A percentile compares a stretch with the other conserved stretches of the same genome.
phyloP scores from a whole-genome alignment of 2,113 vertebrate species.

The Entosphenus tridentatus region DNA sequence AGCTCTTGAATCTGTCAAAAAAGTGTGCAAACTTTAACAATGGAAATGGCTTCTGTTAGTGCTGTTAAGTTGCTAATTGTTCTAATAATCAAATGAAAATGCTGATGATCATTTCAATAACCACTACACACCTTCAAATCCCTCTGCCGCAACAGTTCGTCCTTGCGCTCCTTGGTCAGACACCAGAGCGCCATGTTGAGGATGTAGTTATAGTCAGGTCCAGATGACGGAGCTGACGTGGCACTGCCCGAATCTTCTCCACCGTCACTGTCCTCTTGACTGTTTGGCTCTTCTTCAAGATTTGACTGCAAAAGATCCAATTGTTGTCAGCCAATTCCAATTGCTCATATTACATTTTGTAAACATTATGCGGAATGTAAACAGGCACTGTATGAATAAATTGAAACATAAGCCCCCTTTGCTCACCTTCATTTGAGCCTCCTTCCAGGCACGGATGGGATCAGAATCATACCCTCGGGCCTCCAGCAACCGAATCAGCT shows the following conservation, averaged over 20 bases:
- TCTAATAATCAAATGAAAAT: constrained; percentile 10
- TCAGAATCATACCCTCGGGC: constrained; percentile 90
- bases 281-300: constrained; percentile 53
- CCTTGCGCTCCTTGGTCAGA: constrained; percentile 87
- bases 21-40: not conserved
- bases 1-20: constrained; percentile 49
- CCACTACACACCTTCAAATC: constrained; percentile 55
- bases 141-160: constrained; percentile 74
- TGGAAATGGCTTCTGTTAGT: not conserved
- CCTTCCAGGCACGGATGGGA: constrained; percentile 75
- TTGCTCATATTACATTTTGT: no score
- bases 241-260: constrained; percentile 16
- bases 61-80: not conserved
- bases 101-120: constrained; percentile 11
- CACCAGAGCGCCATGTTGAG: constrained; percentile 96
- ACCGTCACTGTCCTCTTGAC: constrained; percentile 49
- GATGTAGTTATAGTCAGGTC: constrained; percentile 95
- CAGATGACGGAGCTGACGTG: constrained; percentile 31
- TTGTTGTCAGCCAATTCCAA: not conserved
- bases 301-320: constrained; percentile 25
- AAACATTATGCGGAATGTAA: not conserved
- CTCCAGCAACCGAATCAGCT: constrained; percentile 76
- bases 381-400: constrained; percentile 9
- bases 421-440: constrained; percentile 85
- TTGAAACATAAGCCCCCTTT: constrained; percentile 17